Evolutionary conservation across 2,113 vertebrate species (phyloP), one percentile per base, ranked within the genome.

Genomic region (Engraulis encrasicolus): DNA sequence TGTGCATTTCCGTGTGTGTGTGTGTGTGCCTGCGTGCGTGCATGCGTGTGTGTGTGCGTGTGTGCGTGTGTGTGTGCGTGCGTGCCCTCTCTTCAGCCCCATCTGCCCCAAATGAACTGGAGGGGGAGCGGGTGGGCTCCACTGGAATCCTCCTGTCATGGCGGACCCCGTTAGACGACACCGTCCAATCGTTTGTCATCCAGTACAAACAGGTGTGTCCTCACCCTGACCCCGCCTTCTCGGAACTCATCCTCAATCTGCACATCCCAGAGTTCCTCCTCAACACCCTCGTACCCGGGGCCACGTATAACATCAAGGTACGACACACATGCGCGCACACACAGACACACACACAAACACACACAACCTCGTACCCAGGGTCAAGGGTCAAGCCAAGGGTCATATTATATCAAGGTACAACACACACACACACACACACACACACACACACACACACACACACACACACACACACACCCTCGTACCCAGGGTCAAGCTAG

Each of bases 131-230:
- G 86, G 97, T 98, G 5, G 98, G 97, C 19, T 99, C 97, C 90
- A 99, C 96, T 86, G 98, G 97, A 52, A 98, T 99, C 90, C 93
- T 99, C 49, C 93, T 99, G 0, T 96, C 97, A 15, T 99, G 98
- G 98, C 94, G 90, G 34, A 94, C 93, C 1, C 95, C 96, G 6
- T 49, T 88, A 48, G 92, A 95, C 88, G 89, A 91, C 34, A 95
- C 91, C 80, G 95, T 98, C 86, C 52, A 95, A 2, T 96, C 92
- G 45, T 99, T 98, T 36, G 58, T 95, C 84, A 96, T 99, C 88
- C 97, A 97, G 91, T 99, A 98, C 86, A 98, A 96, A 88, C 97
- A 99, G 86, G 96, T 99, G 82, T 99, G 98, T 85, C 98, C 98
- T 0, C 98, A 97, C 88, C 94, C 96, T 11, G 96, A 98, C 88